Evolutionary conservation across 1,140 invertebrate species (phyloP), one percentile per base, ranked within the genome.

Genomic region (Myzus persicae): DNA sequence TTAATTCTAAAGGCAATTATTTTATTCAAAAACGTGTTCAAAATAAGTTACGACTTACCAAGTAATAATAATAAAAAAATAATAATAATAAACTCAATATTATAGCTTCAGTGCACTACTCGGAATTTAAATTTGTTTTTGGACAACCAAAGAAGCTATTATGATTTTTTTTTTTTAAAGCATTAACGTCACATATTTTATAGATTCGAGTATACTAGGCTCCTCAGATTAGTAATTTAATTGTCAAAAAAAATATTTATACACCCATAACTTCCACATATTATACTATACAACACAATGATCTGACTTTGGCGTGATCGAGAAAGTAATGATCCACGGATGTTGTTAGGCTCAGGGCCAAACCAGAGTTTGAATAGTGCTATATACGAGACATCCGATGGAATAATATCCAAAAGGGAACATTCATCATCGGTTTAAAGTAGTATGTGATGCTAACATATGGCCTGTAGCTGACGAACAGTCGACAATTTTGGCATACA

Each of bases 381-480:
- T 36, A 14, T 48, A 89, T 48, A 36, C 87, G n/a, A 51, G 20
- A 89, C 87, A 51, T 89, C 46, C 87, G 90, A 76, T 26, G 54
- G 42, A 44, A 81, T 91, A 91, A 44, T 81, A 82, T 92, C 67
- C 42, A n/a, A 85, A 85, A 38, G 46, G n/a, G 38, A 93, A 93
- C 76, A 93, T 85, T 92, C 44, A 82, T 92, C 91, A 84, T 82
- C 91, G 6, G 91, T 59, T 36, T 84, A 81, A 51, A 92, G 90
- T 91, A 91, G 67, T 44, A 40, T 46, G 4, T 46, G 46, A 24
- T 51, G 67, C 44, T 48, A 84, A 92, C 91, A 92, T 84, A 92
- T 92, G 91, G 91, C 91, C 76, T 84, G 36, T 84, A 40, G 67
- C 90, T 81, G 67, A 82, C 59, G 42, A 81, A 92, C 46, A 84